Base-by-base conservation (phyloP, 2,113 vertebrate species). In the Chlorodrepanis virens region DNA sequence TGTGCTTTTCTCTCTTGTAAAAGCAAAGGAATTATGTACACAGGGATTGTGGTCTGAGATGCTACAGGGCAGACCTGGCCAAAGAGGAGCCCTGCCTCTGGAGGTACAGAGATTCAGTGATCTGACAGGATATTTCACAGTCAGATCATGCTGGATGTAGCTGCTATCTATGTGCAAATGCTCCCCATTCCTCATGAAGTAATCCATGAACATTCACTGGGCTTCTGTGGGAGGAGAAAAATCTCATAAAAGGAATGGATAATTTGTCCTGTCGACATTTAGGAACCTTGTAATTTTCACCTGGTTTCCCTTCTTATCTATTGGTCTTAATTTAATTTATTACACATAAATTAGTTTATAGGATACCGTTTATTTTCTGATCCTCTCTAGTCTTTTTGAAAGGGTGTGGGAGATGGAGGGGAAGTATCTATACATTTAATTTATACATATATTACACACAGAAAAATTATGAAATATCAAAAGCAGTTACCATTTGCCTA, bases 121-220 rank as follows among this genome's bases (percentile, higher is more conserved):
- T 28, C 39, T 29, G 65, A 76, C 13, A 15, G 40, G 25, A 25
- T 35, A 40, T 54, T 77, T 92, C 29, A 45, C 7, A n/a, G 63
- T 31, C 56, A 59, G 25, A 1, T 93, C 49, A 29, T 14, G 4
- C 14, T 10, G 45, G 28, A 27, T 0, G 0, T 11, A 54, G 13
- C 4, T 84, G 27, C 39, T 64, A 18, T 27, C 25, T 42, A 12
- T 17, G 11, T 40, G 5, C 14, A 90, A 88, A 64, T 49, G 12
- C 2, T 64, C 14, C 8, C 6, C 7, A 6, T 59, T 76, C 50
- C 29, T 80, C 19, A 31, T 44, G 2, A 74, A 80, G 64, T 2
- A 83, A 61, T 17, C 28, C 7, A 10, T 25, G 18, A 89, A 61
- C 4, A 9, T 24, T 40, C 59, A 63, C 10, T 19, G 17, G 33